phyloP scores from a whole-genome alignment of 2,888 invertebrate species.

The Pocota personata region DNA sequence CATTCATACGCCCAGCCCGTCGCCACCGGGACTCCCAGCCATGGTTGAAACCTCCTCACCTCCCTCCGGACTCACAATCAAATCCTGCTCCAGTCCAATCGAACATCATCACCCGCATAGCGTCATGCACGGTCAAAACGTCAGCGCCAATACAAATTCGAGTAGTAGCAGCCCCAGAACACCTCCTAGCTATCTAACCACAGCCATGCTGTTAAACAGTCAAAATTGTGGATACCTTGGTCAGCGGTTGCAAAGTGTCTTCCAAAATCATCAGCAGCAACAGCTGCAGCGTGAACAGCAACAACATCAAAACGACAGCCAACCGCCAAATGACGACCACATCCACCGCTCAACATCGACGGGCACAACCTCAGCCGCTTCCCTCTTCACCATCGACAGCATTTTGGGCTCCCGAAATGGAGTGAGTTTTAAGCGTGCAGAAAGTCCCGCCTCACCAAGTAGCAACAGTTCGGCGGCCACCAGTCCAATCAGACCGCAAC shows the following conservation, averaged over 20 bases:
- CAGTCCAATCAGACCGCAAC: constrained; percentile 82
- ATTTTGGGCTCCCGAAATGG: constrained; percentile 87
- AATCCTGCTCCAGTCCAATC: constrained; percentile 78
- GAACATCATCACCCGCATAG: constrained; percentile 75
- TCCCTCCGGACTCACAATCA: constrained; percentile 79
- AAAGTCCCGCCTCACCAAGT: constrained; percentile 82
- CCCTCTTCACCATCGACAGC: constrained; percentile 93
- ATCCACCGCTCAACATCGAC: constrained; percentile 78
- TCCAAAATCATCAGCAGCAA: constrained; percentile 78
- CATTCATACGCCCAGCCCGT: constrained; percentile 80
- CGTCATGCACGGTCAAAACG: constrained; percentile 76
- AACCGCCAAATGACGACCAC: constrained; percentile 47
- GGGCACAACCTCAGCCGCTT: constrained; percentile 84
- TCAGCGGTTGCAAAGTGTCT: constrained; percentile 81
- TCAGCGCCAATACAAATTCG: constrained; percentile 75
- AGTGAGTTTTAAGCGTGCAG: constrained; percentile 77
- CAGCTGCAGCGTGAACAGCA: constrained; percentile 77
- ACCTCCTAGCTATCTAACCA: constrained; percentile 80
- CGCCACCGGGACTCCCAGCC: constrained; percentile 78
- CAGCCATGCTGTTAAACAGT: constrained; percentile 82
- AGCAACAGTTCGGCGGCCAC: constrained; percentile 85
- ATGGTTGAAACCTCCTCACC: constrained; percentile 81
- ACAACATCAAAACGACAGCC: constrained; percentile 79
- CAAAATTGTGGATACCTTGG: constrained; percentile 82
- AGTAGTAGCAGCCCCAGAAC: constrained; percentile 75